Evolutionary conservation across 2,888 invertebrate species (phyloP).

Genomic region (Hirtodrosophila histrioides): DNA sequence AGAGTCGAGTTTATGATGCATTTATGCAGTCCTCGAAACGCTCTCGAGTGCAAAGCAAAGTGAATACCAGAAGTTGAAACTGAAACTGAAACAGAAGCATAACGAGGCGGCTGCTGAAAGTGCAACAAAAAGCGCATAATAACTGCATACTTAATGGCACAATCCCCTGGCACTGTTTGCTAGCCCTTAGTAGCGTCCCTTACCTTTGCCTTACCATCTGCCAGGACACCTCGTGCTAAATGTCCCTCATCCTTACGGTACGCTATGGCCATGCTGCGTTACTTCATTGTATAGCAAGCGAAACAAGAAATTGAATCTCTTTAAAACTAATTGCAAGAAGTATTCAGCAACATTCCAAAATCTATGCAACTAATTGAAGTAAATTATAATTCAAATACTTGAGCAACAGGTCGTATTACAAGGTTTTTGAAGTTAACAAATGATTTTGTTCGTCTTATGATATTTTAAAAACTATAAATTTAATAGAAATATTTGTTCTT

Average conservation of each 20-base stretch:
- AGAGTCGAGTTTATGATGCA: slow-evolving; percentile 74
- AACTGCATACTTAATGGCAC: slow-evolving; percentile 71
- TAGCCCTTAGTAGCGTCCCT: background rate
- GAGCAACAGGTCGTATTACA: no score
- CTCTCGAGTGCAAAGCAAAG: slow-evolving; percentile 67
- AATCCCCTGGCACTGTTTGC: slow-evolving; percentile 47
- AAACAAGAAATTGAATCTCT: no score
- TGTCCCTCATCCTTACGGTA: slow-evolving; percentile 27
- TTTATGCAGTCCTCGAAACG: slow-evolving; percentile 67
- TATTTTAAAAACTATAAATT: no score
- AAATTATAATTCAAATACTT: no score
- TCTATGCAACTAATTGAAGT: no score
- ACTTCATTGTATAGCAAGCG: no score
- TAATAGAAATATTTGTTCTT: no score
- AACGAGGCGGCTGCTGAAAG: slow-evolving; percentile 68
- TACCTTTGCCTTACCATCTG: background rate
- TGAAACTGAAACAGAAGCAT: slow-evolving; percentile 33
- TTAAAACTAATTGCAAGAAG: no score
- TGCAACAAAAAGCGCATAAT: slow-evolving; percentile 78
- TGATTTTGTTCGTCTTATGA: no score
- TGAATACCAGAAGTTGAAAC: slow-evolving; percentile 17
- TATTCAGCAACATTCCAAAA: no score
- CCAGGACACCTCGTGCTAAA: slow-evolving; percentile 30
- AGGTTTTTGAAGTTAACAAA: no score
- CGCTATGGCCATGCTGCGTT: no score